These are phyloP conservation scores for Oncorhynchus nerka DNA, from an alignment of 2,113 vertebrate genomes.

Conservation along the genomic window DNA sequence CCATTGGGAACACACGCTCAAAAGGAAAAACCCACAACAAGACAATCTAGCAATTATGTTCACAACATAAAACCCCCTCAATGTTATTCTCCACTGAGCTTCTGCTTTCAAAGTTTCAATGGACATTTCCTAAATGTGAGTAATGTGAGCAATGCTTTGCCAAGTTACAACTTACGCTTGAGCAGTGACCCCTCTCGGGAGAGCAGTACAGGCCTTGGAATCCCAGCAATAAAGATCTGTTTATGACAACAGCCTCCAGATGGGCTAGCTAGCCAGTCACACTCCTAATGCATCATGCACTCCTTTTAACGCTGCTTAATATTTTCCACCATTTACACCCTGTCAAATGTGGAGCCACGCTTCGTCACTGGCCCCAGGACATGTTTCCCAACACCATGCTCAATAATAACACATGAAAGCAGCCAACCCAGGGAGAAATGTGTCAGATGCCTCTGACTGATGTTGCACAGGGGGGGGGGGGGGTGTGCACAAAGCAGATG, in stretches of 20 bases:
- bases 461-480: background rate
- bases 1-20: background rate
- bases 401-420: slow-evolving; percentile 12
- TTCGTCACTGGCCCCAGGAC: background rate
- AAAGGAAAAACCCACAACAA: background rate
- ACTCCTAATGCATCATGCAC: slow-evolving; percentile 25
- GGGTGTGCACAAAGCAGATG: slow-evolving; percentile 9
- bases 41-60: background rate
- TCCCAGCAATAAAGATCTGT: slow-evolving; percentile 19
- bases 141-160: slow-evolving; percentile 7
- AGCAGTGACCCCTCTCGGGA: background rate
- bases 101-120: background rate
- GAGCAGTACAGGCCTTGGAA: slow-evolving; percentile 7
- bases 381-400: slow-evolving; percentile 26
- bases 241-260: slow-evolving; percentile 24
- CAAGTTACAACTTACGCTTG: background rate
- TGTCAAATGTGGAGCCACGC: slow-evolving; percentile 1
- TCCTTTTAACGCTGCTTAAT: slow-evolving; percentile 5
- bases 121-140: slow-evolving; percentile 6
- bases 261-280: slow-evolving; percentile 1
- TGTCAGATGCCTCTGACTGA: background rate
- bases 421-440: slow-evolving; percentile 17
- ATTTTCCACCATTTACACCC: slow-evolving; percentile 23
- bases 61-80: background rate
- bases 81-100: slow-evolving; percentile 10